phyloP scores from a whole-genome alignment of 2,888 invertebrate genomes.

The Nomada ruficornis region DNA sequence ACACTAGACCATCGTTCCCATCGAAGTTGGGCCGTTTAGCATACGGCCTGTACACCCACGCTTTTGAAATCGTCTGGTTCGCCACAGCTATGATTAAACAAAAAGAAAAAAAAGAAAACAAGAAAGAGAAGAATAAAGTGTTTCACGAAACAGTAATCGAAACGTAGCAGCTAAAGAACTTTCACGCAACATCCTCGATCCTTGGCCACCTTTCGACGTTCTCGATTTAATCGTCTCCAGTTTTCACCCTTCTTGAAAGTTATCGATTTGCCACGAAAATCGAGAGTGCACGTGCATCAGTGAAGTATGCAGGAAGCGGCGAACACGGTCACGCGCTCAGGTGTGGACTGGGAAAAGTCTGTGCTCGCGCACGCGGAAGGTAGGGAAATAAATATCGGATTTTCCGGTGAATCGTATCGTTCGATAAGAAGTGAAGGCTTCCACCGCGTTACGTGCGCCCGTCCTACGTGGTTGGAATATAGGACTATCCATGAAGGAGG shows the following conservation, averaged over 20 bases:
- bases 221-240: conserved; percentile 1
- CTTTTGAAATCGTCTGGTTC: neutral
- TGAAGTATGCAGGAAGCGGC: conserved; percentile 18
- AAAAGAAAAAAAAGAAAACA: no score
- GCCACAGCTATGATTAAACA: no score
- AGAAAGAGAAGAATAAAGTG: neutral
- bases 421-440: conserved; percentile 48
- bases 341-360: conserved; percentile 22
- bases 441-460: conserved; percentile 58
- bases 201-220: neutral
- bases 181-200: neutral
- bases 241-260: neutral
- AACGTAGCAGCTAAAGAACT: neutral
- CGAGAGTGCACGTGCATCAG: conserved; percentile 40
- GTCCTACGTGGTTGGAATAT: conserved; percentile 65
- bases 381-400: conserved; percentile 45
- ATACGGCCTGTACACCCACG: no score
- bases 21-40: neutral
- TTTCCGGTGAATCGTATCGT: conserved; percentile 49
- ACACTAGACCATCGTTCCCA: neutral
- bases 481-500: conserved; percentile 71
- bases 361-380: conserved; percentile 29
- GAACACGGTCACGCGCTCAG: neutral
- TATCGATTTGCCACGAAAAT: conserved; percentile 49
- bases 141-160: neutral